Evolutionary conservation across 2,888 invertebrate species (phyloP), one percentile per base, ranked within the genome.

Genomic region (Strigamia crassipes): DNA sequence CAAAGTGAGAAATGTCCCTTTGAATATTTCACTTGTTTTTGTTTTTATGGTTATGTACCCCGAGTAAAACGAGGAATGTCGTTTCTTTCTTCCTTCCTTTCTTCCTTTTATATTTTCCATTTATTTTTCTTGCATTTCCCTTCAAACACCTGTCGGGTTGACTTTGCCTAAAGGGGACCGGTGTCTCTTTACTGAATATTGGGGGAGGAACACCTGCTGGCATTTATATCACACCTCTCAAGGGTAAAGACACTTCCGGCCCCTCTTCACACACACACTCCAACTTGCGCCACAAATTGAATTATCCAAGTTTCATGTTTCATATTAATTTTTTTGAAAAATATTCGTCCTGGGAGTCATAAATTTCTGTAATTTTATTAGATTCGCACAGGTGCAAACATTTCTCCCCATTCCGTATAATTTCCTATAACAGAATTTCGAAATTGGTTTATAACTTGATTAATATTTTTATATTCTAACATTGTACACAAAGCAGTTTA

Each of bases 81-180:
- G 61, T 61, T 23, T n/a, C 61, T 61, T 61, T 61, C 23, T 61
- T 23, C 18, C 61, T 61, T 61, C n/a, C n/a, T n/a, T n/a, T n/a
- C n/a, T n/a, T n/a, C n/a, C n/a, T n/a, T n/a, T 61, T 61, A 61
- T 61, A 61, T 18, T 61, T 61, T 61, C n/a, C 61, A 61, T 61
- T 61, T 61, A 61, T 61, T 61, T 46, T 61, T 61, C 61, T 61
- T 61, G 10, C 23, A 61, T 61, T 61, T 61, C 23, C 34, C 61
- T 61, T 61, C 61, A 61, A 61, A 61, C 61, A 61, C 61, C 61
- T 61, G 61, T 61, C 61, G 61, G 61, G 61, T 61, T 61, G 61
- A 61, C 61, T 61, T 61, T 61, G 61, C 61, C 61, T 61, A 61
- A 61, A 23, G 61, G 61, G 23, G 61, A 18, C 23, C 21, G 61